Conservation (phyloP, 2,113 vertebrate species). For the Perca schrenkii region DNA sequence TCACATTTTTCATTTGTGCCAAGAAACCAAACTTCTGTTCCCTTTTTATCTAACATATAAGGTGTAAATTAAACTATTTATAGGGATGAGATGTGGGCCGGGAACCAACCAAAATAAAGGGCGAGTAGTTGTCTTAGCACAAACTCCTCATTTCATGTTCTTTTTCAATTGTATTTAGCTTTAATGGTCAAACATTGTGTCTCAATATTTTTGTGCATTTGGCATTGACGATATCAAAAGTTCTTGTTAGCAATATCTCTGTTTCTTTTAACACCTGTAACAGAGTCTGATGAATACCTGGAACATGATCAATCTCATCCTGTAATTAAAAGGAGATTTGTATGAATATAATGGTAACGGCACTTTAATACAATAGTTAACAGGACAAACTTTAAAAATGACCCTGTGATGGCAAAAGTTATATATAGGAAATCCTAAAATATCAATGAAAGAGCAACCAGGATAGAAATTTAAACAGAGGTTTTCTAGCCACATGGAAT, state of each 20-base stretch:
- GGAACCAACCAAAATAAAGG: slow-evolving; percentile 26
- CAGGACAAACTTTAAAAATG: slow-evolving; percentile 46
- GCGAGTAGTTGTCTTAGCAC: background rate
- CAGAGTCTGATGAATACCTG: slow-evolving; percentile 55
- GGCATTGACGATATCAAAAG: slow-evolving; percentile 45
- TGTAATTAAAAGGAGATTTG: slow-evolving; percentile 28
- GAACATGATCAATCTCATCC: slow-evolving; percentile 34
- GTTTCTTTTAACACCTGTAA: slow-evolving; percentile 62
- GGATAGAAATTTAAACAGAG: slow-evolving; percentile 30
- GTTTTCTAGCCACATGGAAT: slow-evolving; percentile 37
- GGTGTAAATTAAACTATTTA: slow-evolving; percentile 34
- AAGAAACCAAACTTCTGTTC: slow-evolving; percentile 24
- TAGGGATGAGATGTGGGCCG: slow-evolving; percentile 27
- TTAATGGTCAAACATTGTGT: slow-evolving; percentile 27
- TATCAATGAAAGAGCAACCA: slow-evolving; percentile 41
- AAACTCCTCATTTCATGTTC: slow-evolving; percentile 16
- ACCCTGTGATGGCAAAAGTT: slow-evolving; percentile 30
- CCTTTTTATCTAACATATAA: slow-evolving; percentile 43
- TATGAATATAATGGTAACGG: slow-evolving; percentile 52
- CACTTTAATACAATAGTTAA: slow-evolving; percentile 62
- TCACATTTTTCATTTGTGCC: slow-evolving; percentile 47
- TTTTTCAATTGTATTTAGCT: slow-evolving; percentile 22
- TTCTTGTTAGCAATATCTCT: slow-evolving; percentile 34
- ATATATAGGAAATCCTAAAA: slow-evolving; percentile 38
- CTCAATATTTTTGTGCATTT: slow-evolving; percentile 54